Evolutionary conservation across 2,888 invertebrate genomes (phyloP).

Genomic region (Agrotis puta): DNA sequence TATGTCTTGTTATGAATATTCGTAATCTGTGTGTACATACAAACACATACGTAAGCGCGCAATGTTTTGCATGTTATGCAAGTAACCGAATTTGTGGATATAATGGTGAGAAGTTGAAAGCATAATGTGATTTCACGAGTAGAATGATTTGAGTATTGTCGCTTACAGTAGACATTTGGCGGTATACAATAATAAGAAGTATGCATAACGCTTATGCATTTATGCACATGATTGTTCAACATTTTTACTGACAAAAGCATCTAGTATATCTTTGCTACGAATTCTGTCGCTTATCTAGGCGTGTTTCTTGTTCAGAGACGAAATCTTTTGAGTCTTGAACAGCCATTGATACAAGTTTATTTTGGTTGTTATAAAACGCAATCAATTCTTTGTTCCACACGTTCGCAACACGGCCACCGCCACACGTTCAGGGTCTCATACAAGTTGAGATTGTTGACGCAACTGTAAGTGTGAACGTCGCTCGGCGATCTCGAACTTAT

Average conservation of each 20-base stretch:
- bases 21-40: constrained; percentile 71
- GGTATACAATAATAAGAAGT: constrained; percentile 71
- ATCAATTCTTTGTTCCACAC: constrained; percentile 88
- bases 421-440: constrained; percentile 87
- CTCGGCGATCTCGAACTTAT: constrained; percentile 83
- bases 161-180: constrained; percentile 88
- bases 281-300: constrained; percentile 79
- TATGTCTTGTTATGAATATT: constrained; percentile 63
- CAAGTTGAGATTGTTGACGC: constrained; percentile 90
- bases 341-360: constrained; percentile 58
- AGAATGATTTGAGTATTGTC: constrained; percentile 75
- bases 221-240: constrained; percentile 73
- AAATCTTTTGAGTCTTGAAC: constrained; percentile 44
- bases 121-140: constrained; percentile 75
- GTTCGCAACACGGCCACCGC: constrained; percentile 83
- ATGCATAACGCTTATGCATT: constrained; percentile 81
- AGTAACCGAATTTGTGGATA: constrained; percentile 76
- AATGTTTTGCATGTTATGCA: constrained; percentile 83
- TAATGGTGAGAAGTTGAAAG: constrained; percentile 72
- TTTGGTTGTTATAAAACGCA: constrained; percentile 78
- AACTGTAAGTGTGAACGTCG: constrained; percentile 90
- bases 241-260: constrained; percentile 69
- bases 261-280: constrained; percentile 74
- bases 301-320: constrained; percentile 58
- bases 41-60: constrained; percentile 73